These are phyloP conservation scores for Meriones psammophilus DNA, from an alignment of 2,797 vertebrate species.

Conservation along the genomic window DNA sequence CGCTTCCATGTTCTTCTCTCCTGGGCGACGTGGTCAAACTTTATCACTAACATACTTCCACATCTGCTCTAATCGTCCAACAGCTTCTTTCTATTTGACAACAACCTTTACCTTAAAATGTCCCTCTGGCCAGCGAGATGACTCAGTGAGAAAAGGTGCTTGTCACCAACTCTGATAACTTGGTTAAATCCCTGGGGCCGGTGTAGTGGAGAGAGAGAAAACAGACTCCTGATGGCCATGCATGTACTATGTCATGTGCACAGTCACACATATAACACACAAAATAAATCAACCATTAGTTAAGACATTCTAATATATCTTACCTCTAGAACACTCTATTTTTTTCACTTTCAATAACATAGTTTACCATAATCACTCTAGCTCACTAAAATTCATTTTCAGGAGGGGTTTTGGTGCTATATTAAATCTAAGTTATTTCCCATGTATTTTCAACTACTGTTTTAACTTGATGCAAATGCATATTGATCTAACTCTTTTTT, in stretches of 20 bases:
- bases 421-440: constrained; percentile 11
- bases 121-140: too few relatives aligned
- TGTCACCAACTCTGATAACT: background rate
- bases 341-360: background rate
- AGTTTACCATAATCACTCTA: background rate
- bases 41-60: background rate
- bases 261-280: background rate
- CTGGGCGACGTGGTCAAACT: background rate
- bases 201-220: background rate
- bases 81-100: constrained; percentile 34
- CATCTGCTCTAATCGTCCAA: background rate
- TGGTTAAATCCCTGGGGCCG: background rate
- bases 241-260: background rate
- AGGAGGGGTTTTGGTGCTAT: background rate
- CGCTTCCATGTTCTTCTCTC: background rate
- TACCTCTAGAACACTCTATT: background rate
- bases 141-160: background rate
- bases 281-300: background rate
- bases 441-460: constrained; percentile 25
- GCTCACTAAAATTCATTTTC: constrained; percentile 12
- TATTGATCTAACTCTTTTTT: constrained; percentile 28
- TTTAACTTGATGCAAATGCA: constrained; percentile 40
- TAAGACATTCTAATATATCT: background rate
- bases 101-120: constrained; percentile 50
- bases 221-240: background rate